Evolutionary conservation across 2,113 vertebrate species (phyloP).

Genomic region (Axis porcinus): DNA sequence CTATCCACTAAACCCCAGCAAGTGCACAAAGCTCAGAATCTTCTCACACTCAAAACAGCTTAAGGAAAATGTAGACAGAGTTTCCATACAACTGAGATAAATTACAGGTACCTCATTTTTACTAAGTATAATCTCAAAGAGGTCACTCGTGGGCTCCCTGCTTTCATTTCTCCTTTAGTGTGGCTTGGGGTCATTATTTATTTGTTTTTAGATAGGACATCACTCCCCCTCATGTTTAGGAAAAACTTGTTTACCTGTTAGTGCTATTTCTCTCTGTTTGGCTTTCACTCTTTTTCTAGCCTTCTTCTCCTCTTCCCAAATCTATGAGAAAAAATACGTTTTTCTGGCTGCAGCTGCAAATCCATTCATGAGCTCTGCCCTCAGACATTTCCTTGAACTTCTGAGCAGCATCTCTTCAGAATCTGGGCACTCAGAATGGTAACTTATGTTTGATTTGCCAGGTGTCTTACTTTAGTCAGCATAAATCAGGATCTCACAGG

Average conservation of each 20-base stretch:
- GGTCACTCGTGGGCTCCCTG: not conserved
- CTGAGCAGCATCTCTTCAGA: not conserved
- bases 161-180: not conserved
- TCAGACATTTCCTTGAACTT: not conserved
- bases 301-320: not conserved
- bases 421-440: not conserved
- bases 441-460: not conserved
- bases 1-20: not conserved
- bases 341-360: not conserved
- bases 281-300: not conserved
- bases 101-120: not conserved
- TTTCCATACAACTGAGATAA: not conserved
- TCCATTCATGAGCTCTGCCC: not conserved
- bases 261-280: not conserved
- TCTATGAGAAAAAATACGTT: not conserved
- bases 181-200: not conserved
- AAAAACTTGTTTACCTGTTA: not conserved
- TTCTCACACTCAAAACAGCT: not conserved
- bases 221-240: fast-evolving
- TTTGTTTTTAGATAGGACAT: not conserved
- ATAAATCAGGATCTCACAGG: not conserved
- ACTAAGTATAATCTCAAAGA: not conserved
- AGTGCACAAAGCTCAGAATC: not conserved
- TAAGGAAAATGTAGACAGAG: not conserved
- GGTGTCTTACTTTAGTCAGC: not conserved